Base-by-base conservation (phyloP, 2,797 vertebrate species). In the Vultur gryphus region DNA sequence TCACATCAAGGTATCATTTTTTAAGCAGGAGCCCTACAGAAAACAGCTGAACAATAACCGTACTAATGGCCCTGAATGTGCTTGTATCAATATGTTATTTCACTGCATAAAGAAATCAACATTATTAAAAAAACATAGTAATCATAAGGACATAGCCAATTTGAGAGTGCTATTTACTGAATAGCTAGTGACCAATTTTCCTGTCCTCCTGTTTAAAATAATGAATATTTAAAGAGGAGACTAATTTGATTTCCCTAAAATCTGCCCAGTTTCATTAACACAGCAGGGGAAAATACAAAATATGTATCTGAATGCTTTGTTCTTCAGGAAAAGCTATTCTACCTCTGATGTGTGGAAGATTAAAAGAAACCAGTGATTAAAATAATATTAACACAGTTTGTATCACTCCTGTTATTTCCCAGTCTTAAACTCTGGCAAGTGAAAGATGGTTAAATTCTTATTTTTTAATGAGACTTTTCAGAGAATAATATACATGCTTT, bases 221-320 rank as follows among this genome's bases (percentile, higher is more conserved):
- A 91, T 93, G 90, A 93, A 91, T 96, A 88, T 91, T 94, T 96
- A 79, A 96, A 82, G 72, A 88, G 49, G 24, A 87, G 35, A 88
- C 73, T 96, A 95, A 95, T 94, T 90, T 65, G 77, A 93, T 95
- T 96, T 96, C 71, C 66, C 73, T 88, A 59, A 91, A 92, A 90
- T 70, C 54, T 87, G 58, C 79, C 80, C 26, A 2, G 39, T 66
- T 95, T 95, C 90, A 91, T 97, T 95, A 95, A 64, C 83, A 55
- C 80, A 84, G 80, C 23, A 29, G 90, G 66, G 29, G n/a, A 35
- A 93, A 94, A 89, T 19, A 78, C 37, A 87, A 82, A 92, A 90
- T 89, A 86, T 17, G 37, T 69, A 76, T 87, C 69, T 81, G 72
- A 81, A 86, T 76, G 65, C 61, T 92, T 92, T 88, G 33, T 96